Percentiles rank a stretch among this genome's conserved stretches.
Evolutionary conservation across 2,888 invertebrate species (phyloP).

Genomic region (Phania funesta): DNA sequence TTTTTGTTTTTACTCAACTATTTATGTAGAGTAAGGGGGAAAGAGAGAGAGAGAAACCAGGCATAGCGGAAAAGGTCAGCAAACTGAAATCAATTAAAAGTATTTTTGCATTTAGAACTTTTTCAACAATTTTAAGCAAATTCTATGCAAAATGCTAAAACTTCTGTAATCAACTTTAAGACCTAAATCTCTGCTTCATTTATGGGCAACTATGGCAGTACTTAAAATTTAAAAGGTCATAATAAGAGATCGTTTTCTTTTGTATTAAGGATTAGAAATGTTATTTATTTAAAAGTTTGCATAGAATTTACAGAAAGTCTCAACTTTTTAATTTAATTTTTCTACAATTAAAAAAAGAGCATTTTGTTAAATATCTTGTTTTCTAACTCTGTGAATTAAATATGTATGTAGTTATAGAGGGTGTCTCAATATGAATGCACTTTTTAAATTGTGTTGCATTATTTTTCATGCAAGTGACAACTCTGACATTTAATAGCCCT

Average conservation of each 20-base stretch:
- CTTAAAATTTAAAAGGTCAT: not conserved
- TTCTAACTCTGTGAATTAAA: too few relatives aligned
- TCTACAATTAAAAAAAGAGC: too few relatives aligned
- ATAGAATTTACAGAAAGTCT: too few relatives aligned
- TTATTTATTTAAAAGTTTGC: not conserved
- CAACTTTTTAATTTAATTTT: too few relatives aligned
- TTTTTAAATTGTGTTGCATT: too few relatives aligned
- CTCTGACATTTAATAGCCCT: too few relatives aligned
- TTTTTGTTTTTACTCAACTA: conserved; percentile 42
- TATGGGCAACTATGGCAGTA: not conserved
- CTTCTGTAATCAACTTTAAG: conserved; percentile 27
- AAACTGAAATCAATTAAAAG: conserved; percentile 61
- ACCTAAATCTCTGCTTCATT: not conserved
- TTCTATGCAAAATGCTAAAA: conserved; percentile 23
- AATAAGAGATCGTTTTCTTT: too few relatives aligned
- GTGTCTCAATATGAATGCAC: too few relatives aligned
- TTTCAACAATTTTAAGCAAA: not conserved
- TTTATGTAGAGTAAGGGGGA: not conserved
- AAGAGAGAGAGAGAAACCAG: not conserved
- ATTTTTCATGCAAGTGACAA: too few relatives aligned
- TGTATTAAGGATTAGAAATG: not conserved
- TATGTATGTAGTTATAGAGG: too few relatives aligned
- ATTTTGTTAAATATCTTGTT: too few relatives aligned
- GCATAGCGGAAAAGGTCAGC: conserved; percentile 16
- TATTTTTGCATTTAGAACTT: conserved; percentile 26